phyloP scores from a whole-genome alignment of 2,888 invertebrate genomes.

The Xestia rhomboidea region DNA sequence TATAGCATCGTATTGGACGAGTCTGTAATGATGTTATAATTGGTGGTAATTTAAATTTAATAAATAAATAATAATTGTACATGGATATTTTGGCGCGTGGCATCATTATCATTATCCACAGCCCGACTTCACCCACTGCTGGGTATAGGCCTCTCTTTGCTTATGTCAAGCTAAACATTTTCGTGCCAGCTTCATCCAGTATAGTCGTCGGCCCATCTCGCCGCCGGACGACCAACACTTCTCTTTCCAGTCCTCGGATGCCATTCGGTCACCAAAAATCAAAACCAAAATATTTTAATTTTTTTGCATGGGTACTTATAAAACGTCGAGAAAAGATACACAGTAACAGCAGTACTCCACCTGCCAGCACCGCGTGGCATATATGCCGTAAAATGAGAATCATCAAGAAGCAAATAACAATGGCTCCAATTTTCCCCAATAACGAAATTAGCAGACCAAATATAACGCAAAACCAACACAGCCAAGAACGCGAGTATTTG shows the following conservation, averaged over 20 bases:
- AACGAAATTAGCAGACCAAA: slow-evolving; percentile 2
- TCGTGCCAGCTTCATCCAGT: background rate
- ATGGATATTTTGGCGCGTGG: background rate
- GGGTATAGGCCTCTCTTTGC: background rate
- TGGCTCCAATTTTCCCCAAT: background rate
- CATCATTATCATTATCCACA: background rate
- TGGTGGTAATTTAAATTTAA: too few species aligned
- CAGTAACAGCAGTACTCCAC: background rate
- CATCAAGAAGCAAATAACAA: slow-evolving; percentile 2
- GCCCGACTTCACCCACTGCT: background rate
- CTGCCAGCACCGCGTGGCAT: background rate
- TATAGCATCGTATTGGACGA: too few species aligned
- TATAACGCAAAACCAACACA: slow-evolving; percentile 1
- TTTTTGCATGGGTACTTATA: too few species aligned
- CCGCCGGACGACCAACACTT: background rate
- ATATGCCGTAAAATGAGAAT: background rate
- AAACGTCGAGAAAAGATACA: too few species aligned
- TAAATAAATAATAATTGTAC: too few species aligned
- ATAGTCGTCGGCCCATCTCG: background rate
- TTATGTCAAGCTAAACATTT: background rate
- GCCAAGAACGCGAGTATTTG: background rate
- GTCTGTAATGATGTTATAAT: too few species aligned
- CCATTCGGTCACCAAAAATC: too few species aligned
- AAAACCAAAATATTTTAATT: too few species aligned
- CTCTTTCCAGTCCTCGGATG: background rate